These are phyloP conservation scores for Phalacrocorax pelagicus DNA, from an alignment of 2,113 vertebrate species.

Conservation along the genomic window DNA sequence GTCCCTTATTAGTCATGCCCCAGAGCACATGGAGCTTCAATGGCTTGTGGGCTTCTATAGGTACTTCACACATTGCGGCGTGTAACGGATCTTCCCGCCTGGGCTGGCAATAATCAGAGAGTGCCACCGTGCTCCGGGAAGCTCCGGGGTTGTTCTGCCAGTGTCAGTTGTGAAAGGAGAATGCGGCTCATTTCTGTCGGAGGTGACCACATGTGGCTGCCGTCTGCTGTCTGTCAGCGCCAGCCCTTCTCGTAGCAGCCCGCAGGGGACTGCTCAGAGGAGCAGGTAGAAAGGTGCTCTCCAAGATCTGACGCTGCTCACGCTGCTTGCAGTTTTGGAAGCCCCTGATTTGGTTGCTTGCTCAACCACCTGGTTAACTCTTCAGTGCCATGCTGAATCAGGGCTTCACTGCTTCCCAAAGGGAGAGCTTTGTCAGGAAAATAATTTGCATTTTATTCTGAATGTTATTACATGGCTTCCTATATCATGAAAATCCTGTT, in stretches of 20 bases:
- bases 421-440: neutral
- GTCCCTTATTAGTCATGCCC: neutral
- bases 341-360: neutral
- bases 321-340: accelerated
- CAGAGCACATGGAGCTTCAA: neutral
- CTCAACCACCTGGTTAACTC: neutral
- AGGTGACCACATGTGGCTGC: neutral
- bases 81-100: neutral
- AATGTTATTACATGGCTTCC: neutral
- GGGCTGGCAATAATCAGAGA: neutral
- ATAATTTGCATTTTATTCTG: neutral
- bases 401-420: neutral
- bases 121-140: neutral
- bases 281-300: neutral
- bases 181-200: neutral
- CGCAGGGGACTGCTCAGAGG: accelerated
- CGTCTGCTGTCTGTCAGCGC: neutral
- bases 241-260: accelerated
- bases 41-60: neutral
- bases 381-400: neutral
- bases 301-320: accelerated
- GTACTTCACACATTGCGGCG: accelerated
- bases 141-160: accelerated
- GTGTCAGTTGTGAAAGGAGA: accelerated
- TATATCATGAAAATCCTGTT: neutral